Evolutionary conservation across 2,113 vertebrate genomes (phyloP).

Genomic region (Bubo scandiacus): DNA sequence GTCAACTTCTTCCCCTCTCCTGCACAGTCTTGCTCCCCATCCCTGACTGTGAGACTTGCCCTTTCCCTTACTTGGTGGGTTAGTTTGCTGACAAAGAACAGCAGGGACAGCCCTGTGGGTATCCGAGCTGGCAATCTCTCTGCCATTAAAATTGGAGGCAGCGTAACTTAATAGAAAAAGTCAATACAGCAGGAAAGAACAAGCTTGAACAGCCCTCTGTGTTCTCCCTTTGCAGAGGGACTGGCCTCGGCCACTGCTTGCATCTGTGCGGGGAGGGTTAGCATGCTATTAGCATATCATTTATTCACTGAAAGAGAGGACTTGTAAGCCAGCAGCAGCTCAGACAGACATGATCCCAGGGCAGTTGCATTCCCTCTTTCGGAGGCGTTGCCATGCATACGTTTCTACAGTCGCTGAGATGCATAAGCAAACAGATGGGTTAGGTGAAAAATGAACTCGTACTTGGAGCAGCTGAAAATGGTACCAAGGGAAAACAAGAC

Average conservation of each 20-base stretch:
- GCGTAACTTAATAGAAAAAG: background rate
- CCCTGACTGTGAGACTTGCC: background rate
- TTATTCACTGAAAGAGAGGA: background rate
- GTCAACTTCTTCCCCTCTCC: background rate
- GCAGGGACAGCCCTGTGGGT: background rate
- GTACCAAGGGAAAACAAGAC: background rate
- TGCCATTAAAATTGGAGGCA: background rate
- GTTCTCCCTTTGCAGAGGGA: background rate
- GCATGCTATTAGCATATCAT: background rate
- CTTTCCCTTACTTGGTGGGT: background rate
- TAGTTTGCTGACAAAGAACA: background rate
- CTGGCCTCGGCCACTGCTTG: background rate
- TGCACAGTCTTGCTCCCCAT: background rate
- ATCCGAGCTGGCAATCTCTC: background rate
- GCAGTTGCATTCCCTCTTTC: background rate
- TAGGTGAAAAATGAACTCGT: background rate
- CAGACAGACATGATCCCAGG: accelerated
- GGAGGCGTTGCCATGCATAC: accelerated
- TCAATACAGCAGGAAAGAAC: background rate
- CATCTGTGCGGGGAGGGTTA: background rate
- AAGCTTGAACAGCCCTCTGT: background rate
- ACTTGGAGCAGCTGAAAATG: background rate
- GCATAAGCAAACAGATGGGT: background rate
- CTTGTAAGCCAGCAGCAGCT: background rate
- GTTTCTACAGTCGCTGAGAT: accelerated